These are phyloP conservation scores for Macrosteles quadrilineatus DNA, from an alignment of 1,140 invertebrate species.

Conservation along the genomic window DNA sequence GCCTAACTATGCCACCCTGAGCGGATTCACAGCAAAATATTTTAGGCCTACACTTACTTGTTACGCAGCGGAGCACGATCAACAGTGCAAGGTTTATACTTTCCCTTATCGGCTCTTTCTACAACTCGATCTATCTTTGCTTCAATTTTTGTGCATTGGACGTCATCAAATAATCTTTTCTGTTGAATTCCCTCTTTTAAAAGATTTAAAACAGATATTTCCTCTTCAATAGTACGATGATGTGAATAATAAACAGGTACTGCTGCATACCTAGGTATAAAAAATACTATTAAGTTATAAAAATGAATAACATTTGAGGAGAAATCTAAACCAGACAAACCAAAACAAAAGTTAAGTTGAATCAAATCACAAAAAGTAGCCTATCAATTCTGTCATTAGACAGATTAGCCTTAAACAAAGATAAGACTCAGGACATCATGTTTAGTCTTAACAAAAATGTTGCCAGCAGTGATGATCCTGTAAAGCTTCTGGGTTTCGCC, in stretches of 20 bases:
- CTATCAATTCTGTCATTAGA: too few species aligned
- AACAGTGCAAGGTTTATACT: constrained; percentile 54
- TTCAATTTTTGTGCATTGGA: constrained; percentile 53
- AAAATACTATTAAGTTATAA: neutral
- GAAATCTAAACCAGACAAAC: neutral
- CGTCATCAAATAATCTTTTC: constrained; percentile 50
- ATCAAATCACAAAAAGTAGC: too few species aligned
- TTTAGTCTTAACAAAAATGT: too few species aligned
- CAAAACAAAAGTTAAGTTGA: neutral
- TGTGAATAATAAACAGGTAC: neutral
- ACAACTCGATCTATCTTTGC: constrained; percentile 56
- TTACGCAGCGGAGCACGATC: constrained; percentile 55
- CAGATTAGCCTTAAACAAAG: too few species aligned
- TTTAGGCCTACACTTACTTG: too few species aligned
- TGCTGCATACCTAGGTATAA: too few species aligned
- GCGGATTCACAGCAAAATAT: too few species aligned
- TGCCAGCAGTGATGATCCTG: too few species aligned
- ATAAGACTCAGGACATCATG: too few species aligned
- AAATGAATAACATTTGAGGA: neutral
- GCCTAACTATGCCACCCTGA: too few species aligned
- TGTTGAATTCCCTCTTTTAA: constrained; percentile 50
- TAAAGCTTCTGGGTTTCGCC: too few species aligned
- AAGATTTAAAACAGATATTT: constrained; percentile 1
- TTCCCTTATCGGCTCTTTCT: constrained; percentile 48
- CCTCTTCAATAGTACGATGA: neutral